A percentile compares a stretch with the other conserved stretches of the same genome.
Conservation (phyloP, 2,797 vertebrate genomes). For the Distichodus sexfasciatus region DNA sequence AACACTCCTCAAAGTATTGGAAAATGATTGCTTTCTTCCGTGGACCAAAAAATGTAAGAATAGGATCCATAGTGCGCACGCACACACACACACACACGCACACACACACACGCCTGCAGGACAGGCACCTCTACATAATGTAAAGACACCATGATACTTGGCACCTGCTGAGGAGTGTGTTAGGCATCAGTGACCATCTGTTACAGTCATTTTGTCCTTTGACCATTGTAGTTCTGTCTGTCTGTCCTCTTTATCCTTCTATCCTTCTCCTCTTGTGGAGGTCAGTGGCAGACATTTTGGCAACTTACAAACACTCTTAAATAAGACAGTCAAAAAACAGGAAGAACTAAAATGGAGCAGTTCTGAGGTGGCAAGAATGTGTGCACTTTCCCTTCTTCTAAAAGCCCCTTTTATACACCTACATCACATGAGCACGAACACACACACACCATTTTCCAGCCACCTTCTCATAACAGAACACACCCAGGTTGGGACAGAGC, state of each 20-base stretch:
- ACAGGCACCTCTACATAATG: conserved; percentile 29
- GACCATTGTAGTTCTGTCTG: neutral
- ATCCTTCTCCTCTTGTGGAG: neutral
- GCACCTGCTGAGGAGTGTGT: conserved; percentile 45
- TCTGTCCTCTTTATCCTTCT: neutral
- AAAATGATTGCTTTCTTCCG: too few relatives aligned
- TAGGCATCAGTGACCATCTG: conserved; percentile 65
- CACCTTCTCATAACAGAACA: conserved; percentile 68
- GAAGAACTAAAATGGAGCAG: neutral
- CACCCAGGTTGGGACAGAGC: conserved; percentile 58
- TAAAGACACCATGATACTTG: conserved; percentile 31
- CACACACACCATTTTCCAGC: conserved; percentile 66
- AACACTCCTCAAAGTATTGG: too few relatives aligned
- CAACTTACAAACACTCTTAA: neutral
- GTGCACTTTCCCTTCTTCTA: conserved; percentile 47
- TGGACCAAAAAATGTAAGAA: too few relatives aligned
- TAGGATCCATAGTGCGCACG: neutral
- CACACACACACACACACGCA: conserved; percentile 2
- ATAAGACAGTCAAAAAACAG: neutral
- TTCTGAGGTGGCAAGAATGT: neutral
- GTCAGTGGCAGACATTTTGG: neutral
- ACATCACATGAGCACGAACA: conserved; percentile 56
- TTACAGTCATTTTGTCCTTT: conserved; percentile 27
- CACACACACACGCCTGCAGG: neutral
- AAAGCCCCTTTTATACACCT: conserved; percentile 75